Conservation (phyloP, 35 echinoderm and acorn worm species). For the Strongylocentrotus purpuratus region DNA sequence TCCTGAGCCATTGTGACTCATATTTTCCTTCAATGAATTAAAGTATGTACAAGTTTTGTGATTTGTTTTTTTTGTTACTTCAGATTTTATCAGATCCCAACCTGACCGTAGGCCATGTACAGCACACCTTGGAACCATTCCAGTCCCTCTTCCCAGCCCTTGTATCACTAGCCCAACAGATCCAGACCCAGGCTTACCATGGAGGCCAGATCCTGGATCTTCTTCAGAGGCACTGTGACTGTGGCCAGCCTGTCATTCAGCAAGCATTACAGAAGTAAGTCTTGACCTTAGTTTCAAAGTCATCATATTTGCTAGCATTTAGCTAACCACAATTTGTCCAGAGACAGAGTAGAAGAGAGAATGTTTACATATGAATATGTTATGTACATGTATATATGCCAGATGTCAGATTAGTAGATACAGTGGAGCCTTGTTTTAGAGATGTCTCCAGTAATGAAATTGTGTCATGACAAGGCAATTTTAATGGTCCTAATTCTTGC, state of each 20-base stretch:
- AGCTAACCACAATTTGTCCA: too few relatives aligned
- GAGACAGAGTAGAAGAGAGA: too few relatives aligned
- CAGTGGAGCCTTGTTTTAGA: too few relatives aligned
- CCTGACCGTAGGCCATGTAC: constrained; percentile 81
- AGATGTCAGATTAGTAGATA: too few relatives aligned
- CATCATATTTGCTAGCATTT: too few relatives aligned
- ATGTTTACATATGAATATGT: too few relatives aligned
- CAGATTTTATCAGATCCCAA: constrained; percentile 79
- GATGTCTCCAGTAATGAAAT: too few relatives aligned
- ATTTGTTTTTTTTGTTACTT: neutral
- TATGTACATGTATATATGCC: too few relatives aligned
- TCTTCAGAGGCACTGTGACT: constrained; percentile 75
- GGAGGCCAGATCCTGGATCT: constrained; percentile 88
- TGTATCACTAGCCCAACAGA: constrained; percentile 62
- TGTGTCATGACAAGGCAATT: too few relatives aligned
- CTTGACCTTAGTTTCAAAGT: neutral
- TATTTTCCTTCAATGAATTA: too few relatives aligned
- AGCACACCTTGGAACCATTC: constrained; percentile 75
- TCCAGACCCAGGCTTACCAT: constrained; percentile 68
- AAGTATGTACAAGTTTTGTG: neutral
- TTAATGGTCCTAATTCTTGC: too few relatives aligned
- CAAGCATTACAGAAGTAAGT: constrained; percentile 78
- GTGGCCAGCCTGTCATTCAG: constrained; percentile 79
- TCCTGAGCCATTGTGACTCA: too few relatives aligned
- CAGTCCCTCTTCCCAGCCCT: constrained; percentile 80